Conservation (phyloP, 1,140 invertebrate genomes). For the Gryllus bimaculatus region DNA sequence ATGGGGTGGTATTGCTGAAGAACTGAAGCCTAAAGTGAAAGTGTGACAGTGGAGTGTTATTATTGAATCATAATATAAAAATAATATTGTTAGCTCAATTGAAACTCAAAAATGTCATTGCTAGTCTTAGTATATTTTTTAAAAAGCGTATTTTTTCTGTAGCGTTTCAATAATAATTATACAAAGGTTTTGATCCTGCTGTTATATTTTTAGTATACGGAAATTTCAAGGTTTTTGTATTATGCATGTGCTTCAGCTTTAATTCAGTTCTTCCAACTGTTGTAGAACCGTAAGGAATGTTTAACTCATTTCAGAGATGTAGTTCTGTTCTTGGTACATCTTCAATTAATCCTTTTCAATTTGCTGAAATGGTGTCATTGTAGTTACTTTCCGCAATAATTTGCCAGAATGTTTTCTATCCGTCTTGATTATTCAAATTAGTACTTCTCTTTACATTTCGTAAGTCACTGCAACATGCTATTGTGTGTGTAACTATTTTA, state of each 20-base stretch:
- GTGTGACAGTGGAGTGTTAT: constrained; percentile 17
- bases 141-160: neutral
- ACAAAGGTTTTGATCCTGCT: neutral
- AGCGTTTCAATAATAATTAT: neutral
- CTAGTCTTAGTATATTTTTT: constrained; percentile 6
- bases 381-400: too few relatives aligned
- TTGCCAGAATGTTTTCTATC: too few relatives aligned
- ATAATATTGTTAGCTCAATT: neutral
- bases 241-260: neutral
- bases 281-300: neutral
- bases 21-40: constrained; percentile 55
- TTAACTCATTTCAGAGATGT: neutral
- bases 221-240: neutral
- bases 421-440: too few relatives aligned
- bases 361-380: too few relatives aligned
- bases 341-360: neutral
- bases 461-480: too few relatives aligned
- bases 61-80: neutral
- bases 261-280: neutral
- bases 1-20: constrained; percentile 88
- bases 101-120: neutral
- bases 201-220: neutral
- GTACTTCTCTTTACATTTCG: too few relatives aligned
- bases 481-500: too few relatives aligned
- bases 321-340: neutral